Evolutionary conservation across 2,888 invertebrate species (phyloP).

Genomic region (Euclidia mi): DNA sequence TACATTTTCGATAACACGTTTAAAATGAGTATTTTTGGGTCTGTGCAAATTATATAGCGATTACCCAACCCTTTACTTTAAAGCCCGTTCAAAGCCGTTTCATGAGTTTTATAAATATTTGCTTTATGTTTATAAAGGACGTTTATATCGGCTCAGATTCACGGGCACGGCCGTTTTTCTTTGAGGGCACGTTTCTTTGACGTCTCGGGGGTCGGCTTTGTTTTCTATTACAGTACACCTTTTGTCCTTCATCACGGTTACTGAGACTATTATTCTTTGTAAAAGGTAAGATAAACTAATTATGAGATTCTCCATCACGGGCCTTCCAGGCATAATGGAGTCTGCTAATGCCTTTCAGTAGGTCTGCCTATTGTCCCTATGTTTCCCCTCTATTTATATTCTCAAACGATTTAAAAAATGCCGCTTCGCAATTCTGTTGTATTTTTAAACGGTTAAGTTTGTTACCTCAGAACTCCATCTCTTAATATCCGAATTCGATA

Average conservation of each 20-base stretch:
- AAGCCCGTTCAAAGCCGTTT: not conserved
- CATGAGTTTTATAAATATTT: slow-evolving; percentile 25
- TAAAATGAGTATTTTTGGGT: no score
- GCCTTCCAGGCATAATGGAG: slow-evolving; percentile 18
- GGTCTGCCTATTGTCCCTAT: no score
- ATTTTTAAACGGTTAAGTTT: no score
- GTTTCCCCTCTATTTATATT: no score
- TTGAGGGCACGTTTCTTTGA: slow-evolving; percentile 23
- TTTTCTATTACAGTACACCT: slow-evolving; percentile 24
- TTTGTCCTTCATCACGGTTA: slow-evolving; percentile 21
- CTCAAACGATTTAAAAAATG: no score
- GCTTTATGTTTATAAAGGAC: slow-evolving; percentile 17
- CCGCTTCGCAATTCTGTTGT: no score
- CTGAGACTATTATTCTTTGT: slow-evolving; percentile 22
- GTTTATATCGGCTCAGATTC: slow-evolving; percentile 19
- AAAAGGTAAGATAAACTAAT: slow-evolving; percentile 29
- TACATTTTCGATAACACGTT: no score
- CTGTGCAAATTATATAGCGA: not conserved
- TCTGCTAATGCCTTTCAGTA: slow-evolving; percentile 9
- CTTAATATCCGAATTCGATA: no score
- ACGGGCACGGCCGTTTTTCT: slow-evolving; percentile 32
- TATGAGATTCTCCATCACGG: slow-evolving; percentile 24
- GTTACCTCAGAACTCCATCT: no score
- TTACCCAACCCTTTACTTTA: slow-evolving; percentile 6
- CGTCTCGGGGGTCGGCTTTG: slow-evolving; percentile 19